Conservation (phyloP, 2,797 vertebrate species). For the Pithecia hirsuta region DNA sequence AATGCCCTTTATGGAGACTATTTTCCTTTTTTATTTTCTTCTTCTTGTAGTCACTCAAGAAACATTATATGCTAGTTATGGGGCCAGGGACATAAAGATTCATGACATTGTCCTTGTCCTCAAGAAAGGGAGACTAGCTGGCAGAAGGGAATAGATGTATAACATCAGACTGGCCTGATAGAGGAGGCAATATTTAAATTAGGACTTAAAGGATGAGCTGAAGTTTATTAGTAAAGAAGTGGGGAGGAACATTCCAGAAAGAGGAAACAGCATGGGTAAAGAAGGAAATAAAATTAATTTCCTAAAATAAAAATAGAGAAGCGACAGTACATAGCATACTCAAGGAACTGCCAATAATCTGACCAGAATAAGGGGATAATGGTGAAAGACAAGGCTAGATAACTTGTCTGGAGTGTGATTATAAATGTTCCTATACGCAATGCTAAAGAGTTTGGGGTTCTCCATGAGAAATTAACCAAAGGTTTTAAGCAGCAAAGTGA, state of each 20-base stretch:
- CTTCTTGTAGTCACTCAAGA: not conserved
- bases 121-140: not conserved
- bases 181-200: slow-evolving; percentile 8
- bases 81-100: not conserved
- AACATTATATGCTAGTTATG: not conserved
- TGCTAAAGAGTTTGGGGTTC: not conserved
- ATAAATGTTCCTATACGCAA: not conserved
- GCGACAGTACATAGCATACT: not conserved
- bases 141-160: not conserved
- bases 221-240: slow-evolving; percentile 31
- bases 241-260: not conserved
- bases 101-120: not conserved
- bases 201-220: not conserved
- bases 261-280: not conserved
- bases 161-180: not conserved
- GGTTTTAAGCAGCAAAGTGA: not conserved
- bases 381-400: not conserved
- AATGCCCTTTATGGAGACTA: not conserved
- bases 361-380: not conserved
- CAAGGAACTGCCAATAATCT: not conserved
- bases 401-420: not conserved
- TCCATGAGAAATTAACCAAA: slow-evolving; percentile 1
- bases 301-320: slow-evolving; percentile 23
- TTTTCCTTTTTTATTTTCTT: not conserved
- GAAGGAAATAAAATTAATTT: slow-evolving; percentile 36